Base-by-base conservation (phyloP, 1,140 invertebrate genomes). In the Mya arenaria region DNA sequence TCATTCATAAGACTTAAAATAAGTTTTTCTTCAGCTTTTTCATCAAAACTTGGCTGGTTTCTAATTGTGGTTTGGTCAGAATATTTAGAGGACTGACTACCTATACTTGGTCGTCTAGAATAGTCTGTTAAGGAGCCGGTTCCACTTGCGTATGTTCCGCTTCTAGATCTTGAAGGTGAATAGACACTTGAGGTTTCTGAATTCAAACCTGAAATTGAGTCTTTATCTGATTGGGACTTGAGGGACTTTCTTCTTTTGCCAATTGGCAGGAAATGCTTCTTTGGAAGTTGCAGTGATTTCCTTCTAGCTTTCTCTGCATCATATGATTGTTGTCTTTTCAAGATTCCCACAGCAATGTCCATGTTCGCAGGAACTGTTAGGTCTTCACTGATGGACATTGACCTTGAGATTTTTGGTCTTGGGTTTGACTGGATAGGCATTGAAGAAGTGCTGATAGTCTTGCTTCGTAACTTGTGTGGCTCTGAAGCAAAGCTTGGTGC, bases 401-500 rank as follows among this genome's bases (percentile, higher is more conserved):
- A 80, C 48, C 77, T 69, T 37, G 15, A 32, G 13, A 80, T 1
- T 19, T 30, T 44, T 37, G 55, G 30, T 4, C 34, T 44, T 65
- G 8, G 28, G 15, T 30, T 8, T 4, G 17, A 17, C 25, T 52
- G 48, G 48, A 52, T 52, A 41, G 77, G 66, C 52, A 60, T 34
- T 25, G 77, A 80, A 13, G 65, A 32, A 13, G 55, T 34, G 62
- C 65, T 80, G 8, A 80, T 62, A 0, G 77, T 80, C 19, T 41
- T 68, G 19, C 77, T 80, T 32, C 77, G 34, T 66, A 80, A 69
- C n/a, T 36, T 68, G 30, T 32, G 52, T 32, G 77, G 77, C 23
- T 80, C 66, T 44, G 62, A 68, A 34, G 44, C 41, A 62, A 80
- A 71, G 62, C 77, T 80, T 60, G 77, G 77, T 1, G 77, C 77